Evolutionary conservation across 2,888 invertebrate species (phyloP), one percentile per base, ranked within the genome.

Genomic region (Macrosoma leucophasiata): DNA sequence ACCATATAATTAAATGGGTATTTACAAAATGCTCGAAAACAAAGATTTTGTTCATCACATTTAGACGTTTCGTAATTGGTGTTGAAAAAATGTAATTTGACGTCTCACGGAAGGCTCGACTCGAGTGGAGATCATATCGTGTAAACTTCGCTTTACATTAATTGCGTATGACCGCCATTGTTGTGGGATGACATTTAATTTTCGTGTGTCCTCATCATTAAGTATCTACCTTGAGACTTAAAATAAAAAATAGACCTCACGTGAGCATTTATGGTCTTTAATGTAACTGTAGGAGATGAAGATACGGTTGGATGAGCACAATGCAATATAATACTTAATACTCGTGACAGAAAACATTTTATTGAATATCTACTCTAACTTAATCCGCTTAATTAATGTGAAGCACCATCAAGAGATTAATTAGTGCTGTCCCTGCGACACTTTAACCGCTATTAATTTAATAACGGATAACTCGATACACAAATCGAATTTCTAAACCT

Each of bases 351-450:
- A 32, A 41, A n/a, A 39, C 27, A 29, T 19, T 33, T 39, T 42
- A 43, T 33, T 17, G 27, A 29, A 22, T 13, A 19, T 29, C 20
- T 18, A 22, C 19, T 33, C 13, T 32, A 40, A 25, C 29, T 22
- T 41, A 51, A 50, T 48, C 45, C 55, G 55, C 58, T 67, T 74
- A 74, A 79, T 77, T 74, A 71, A 69, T 69, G 66, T 62, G 58
- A 65, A 65, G 65, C 62, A 64, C 63, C 65, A 64, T 61, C 56
- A 53, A 13, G 63, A 74, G 77, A 81, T 78, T 78, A 78, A 81
- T 81, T 78, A 76, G 70, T 65, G 67, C 60, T 76, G 76, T 76
- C 75, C 63, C 58, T 59, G 55, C 61, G 70, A 72, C 73, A 70
- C 64, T 72, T 75, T 70, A 68, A 62, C 52, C 60, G 62, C 66